A percentile compares a stretch with the other conserved stretches of the same genome.
Evolutionary conservation across 2,113 vertebrate genomes (phyloP).

Genomic region (Neotoma lepida): DNA sequence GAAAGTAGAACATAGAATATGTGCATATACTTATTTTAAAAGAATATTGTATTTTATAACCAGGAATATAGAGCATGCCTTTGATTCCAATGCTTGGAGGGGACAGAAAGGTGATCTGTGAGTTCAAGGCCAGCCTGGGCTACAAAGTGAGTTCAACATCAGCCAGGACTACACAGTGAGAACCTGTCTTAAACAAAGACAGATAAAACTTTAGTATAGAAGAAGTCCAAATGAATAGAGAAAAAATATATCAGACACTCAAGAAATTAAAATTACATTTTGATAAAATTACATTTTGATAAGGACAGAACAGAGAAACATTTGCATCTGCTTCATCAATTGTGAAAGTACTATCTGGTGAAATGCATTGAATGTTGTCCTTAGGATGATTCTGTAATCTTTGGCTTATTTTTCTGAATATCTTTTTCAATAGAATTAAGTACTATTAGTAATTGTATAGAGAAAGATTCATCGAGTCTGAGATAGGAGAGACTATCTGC

Average conservation of each 20-base stretch:
- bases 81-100: background rate
- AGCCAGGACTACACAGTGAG: background rate
- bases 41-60: constrained; percentile 8
- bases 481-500: background rate
- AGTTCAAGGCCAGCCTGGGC: background rate
- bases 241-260: background rate
- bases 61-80: background rate
- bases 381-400: background rate
- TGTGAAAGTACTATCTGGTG: background rate
- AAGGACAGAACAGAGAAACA: background rate
- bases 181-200: background rate
- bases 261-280: background rate
- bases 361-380: constrained; percentile 26
- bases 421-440: background rate
- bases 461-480: background rate
- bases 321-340: background rate
- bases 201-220: background rate
- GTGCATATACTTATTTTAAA: background rate
- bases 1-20: background rate
- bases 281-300: background rate
- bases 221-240: background rate
- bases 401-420: background rate
- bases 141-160: background rate
- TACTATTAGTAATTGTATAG: background rate
- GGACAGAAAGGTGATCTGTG: background rate